phyloP scores from a whole-genome alignment of 2,113 vertebrate species.

The Bos taurus region DNA sequence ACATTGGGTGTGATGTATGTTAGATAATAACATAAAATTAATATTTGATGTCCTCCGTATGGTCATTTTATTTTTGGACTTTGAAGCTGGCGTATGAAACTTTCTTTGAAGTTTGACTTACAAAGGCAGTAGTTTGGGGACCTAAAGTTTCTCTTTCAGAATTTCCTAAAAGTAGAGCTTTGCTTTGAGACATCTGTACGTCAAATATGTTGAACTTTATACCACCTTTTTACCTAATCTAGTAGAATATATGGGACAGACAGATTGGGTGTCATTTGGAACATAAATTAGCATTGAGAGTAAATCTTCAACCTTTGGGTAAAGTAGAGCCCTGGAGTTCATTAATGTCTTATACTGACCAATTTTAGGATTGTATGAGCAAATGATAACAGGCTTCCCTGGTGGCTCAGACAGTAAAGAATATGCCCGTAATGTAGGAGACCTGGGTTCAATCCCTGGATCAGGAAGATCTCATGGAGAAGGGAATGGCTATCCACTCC shows the following conservation, averaged over 20 bases:
- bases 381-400: background rate
- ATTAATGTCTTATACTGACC: background rate
- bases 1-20: background rate
- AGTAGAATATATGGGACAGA: background rate
- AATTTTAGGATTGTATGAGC: background rate
- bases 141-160: background rate
- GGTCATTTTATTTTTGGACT: background rate
- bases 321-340: background rate
- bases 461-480: background rate
- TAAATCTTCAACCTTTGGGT: background rate
- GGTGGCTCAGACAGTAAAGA: background rate
- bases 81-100: background rate
- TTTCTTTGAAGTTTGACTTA: background rate
- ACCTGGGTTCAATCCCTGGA: background rate
- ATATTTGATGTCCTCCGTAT: background rate
- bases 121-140: background rate
- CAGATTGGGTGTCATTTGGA: background rate
- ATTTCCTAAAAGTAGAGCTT: background rate
- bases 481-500: background rate
- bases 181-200: background rate
- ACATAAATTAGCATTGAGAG: background rate
- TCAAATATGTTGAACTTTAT: background rate
- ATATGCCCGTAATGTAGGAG: background rate
- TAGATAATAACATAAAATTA: background rate
- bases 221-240: background rate